Evolutionary conservation across 2,113 vertebrate species (phyloP).

Genomic region (Chionomys nivalis): DNA sequence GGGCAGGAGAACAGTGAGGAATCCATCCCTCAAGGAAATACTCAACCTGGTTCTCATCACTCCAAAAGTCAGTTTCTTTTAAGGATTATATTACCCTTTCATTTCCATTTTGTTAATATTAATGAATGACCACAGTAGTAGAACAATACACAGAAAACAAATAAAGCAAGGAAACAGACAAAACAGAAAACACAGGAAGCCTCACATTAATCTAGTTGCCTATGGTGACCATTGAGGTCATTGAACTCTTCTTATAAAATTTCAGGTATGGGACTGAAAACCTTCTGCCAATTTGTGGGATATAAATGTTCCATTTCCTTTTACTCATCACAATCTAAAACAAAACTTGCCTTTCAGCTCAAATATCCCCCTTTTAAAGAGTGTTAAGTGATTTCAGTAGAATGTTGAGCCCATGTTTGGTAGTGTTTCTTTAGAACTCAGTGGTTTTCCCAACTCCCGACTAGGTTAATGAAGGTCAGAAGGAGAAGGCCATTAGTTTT

Average conservation of each 20-base stretch:
- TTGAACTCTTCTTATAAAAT: not conserved
- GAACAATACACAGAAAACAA: constrained; percentile 36
- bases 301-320: constrained; percentile 74
- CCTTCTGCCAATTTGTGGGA: constrained; percentile 54
- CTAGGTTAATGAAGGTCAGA: constrained; percentile 21
- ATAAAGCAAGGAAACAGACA: constrained; percentile 57
- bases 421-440: not conserved
- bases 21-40: constrained; percentile 69
- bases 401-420: not conserved
- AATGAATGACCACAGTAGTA: constrained; percentile 71
- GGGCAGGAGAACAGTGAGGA: constrained; percentile 41
- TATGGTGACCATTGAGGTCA: constrained; percentile 68
- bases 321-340: constrained; percentile 66
- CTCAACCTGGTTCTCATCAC: constrained; percentile 76
- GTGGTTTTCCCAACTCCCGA: constrained; percentile 20
- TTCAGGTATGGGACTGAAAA: not conserved
- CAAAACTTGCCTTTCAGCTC: constrained; percentile 65
- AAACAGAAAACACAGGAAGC: constrained; percentile 71
- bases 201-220: constrained; percentile 74
- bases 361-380: constrained; percentile 54
- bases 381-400: not conserved
- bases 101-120: constrained; percentile 71
- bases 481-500: constrained; percentile 43
- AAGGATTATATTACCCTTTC: constrained; percentile 76
- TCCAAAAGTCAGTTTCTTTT: constrained; percentile 80